phyloP scores from a whole-genome alignment of 2,113 vertebrate species.

The Bettongia penicillata region DNA sequence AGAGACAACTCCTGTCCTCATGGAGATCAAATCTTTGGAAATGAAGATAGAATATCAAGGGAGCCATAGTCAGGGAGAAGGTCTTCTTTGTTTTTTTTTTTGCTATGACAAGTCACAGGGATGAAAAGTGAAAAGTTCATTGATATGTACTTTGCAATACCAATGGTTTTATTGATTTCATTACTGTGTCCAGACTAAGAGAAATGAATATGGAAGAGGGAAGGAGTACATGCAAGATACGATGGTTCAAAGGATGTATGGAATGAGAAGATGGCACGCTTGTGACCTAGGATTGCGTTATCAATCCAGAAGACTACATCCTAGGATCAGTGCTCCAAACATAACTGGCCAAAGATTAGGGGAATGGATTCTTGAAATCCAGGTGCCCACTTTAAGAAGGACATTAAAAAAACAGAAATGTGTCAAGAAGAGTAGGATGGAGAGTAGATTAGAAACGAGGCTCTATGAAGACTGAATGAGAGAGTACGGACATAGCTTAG shows the following conservation, averaged over 20 bases:
- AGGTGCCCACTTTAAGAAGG: neutral
- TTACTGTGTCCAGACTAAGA: neutral
- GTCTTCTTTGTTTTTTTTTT: no score
- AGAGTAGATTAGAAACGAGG: neutral
- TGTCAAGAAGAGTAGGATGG: neutral
- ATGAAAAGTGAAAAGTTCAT: neutral
- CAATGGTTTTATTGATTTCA: neutral
- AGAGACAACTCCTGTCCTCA: neutral
- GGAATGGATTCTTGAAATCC: neutral
- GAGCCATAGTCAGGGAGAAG: fast-evolving
- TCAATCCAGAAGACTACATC: neutral
- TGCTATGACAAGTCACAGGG: neutral
- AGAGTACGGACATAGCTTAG: neutral
- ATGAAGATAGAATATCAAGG: neutral
- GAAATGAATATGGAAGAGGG: neutral
- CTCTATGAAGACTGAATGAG: neutral
- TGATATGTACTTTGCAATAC: neutral
- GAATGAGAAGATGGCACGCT: neutral
- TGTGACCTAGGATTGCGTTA: neutral
- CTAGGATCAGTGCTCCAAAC: neutral
- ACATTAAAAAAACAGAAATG: neutral
- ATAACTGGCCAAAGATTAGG: neutral
- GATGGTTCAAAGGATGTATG: neutral
- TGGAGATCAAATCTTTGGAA: neutral
- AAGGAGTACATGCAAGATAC: neutral